These are phyloP conservation scores for Drosophila suzukii DNA, from an alignment of 1,140 invertebrate genomes.

Conservation along the genomic window DNA sequence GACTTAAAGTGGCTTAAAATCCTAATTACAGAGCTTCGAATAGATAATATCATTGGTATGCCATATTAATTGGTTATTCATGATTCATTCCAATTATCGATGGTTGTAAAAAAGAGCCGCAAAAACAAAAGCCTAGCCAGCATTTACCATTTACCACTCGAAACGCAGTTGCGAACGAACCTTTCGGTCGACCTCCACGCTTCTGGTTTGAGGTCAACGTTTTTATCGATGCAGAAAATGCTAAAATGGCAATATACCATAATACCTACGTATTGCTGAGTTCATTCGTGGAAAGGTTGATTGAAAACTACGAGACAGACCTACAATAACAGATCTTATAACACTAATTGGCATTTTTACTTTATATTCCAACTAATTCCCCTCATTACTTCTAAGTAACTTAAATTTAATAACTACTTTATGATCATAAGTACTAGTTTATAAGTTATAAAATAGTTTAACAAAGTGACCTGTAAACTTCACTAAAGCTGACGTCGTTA, in stretches of 20 bases:
- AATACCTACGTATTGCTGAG: conserved; percentile 1
- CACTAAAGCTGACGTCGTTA: too few relatives aligned
- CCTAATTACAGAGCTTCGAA: not conserved
- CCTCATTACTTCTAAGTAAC: too few relatives aligned
- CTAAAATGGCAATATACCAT: conserved; percentile 13
- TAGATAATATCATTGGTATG: not conserved
- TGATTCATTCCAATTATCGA: conserved; percentile 35
- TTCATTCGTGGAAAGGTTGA: not conserved
- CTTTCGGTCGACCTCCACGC: conserved; percentile 61
- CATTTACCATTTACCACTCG: conserved; percentile 32
- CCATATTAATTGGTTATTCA: conserved; percentile 26
- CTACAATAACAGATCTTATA: not conserved
- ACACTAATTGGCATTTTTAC: not conserved
- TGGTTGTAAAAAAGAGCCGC: conserved; percentile 25
- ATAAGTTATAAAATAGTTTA: too few relatives aligned
- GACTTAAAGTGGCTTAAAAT: not conserved
- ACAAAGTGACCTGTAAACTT: too few relatives aligned
- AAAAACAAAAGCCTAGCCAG: conserved; percentile 11
- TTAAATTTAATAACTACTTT: too few relatives aligned
- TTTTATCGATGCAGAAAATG: conserved; percentile 71
- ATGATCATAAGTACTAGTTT: too few relatives aligned
- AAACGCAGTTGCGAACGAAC: conserved; percentile 42
- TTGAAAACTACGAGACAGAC: too few relatives aligned
- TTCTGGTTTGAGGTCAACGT: conserved; percentile 71
- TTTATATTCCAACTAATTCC: not conserved